phyloP scores from a whole-genome alignment of 2,113 vertebrate genomes.

The Syngnathus scovelli region DNA sequence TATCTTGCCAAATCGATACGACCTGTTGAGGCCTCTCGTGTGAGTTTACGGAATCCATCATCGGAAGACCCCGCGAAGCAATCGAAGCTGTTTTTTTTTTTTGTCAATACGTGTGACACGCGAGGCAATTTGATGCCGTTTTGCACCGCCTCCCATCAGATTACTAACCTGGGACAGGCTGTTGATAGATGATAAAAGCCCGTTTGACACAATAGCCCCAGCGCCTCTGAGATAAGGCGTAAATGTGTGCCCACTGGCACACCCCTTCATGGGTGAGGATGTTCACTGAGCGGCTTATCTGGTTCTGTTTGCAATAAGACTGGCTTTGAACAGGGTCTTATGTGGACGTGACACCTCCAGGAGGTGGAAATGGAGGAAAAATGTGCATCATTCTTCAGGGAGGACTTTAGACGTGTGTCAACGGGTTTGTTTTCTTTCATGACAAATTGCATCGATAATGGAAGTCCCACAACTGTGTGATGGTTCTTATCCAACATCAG shows the following conservation, averaged over 20 bases:
- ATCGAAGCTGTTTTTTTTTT: not conserved
- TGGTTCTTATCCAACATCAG: not conserved
- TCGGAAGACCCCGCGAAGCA: not conserved
- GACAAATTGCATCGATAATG: not conserved
- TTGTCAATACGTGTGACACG: slow-evolving; percentile 6
- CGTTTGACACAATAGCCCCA: slow-evolving; percentile 13
- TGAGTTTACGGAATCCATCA: not conserved
- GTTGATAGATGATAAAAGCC: slow-evolving; percentile 25
- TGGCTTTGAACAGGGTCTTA: not conserved
- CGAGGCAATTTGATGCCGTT: not conserved
- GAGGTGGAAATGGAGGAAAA: not conserved
- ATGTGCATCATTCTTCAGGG: not conserved
- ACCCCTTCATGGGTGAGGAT: not conserved
- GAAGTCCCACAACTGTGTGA: no score
- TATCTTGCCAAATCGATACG: slow-evolving; percentile 14
- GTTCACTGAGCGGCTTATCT: slow-evolving; percentile 29
- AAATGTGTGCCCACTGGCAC: not conserved
- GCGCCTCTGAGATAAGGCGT: not conserved
- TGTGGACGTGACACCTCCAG: not conserved
- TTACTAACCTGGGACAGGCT: slow-evolving; percentile 19
- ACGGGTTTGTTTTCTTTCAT: not conserved
- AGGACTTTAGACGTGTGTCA: not conserved
- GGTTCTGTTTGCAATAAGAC: not conserved
- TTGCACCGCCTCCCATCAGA: slow-evolving; percentile 17
- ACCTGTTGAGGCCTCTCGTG: not conserved